These are phyloP conservation scores for Choristoneura fumiferana DNA, from an alignment of 1,140 invertebrate species.

Conservation along the genomic window DNA sequence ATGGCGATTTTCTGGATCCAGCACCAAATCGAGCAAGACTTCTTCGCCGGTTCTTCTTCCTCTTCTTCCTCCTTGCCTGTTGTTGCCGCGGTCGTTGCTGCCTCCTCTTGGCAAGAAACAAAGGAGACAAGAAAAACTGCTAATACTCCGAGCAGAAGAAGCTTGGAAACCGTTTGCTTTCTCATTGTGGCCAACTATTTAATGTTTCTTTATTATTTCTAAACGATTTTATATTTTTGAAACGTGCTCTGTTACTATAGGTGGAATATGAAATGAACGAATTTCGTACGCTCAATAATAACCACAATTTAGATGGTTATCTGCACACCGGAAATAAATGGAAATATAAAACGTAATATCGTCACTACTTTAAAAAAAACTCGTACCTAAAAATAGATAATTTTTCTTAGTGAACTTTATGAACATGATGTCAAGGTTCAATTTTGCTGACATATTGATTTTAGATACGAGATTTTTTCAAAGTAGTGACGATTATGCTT, in stretches of 20 bases:
- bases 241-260: not conserved
- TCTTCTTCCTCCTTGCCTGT: constrained; percentile 54
- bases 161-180: constrained; percentile 27
- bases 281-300: not conserved
- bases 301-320: constrained; percentile 13
- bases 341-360: not conserved
- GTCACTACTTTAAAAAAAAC: no score
- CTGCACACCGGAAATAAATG: constrained; percentile 5
- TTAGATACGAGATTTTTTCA: no score
- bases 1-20: constrained; percentile 77
- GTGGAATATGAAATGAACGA: not conserved
- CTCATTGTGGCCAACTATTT: constrained; percentile 23
- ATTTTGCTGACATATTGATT: no score
- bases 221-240: constrained; percentile 5
- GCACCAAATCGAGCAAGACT: constrained; percentile 73
- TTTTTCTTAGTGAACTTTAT: no score
- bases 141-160: constrained; percentile 37
- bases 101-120: constrained; percentile 50
- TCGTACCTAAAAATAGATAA: no score
- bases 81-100: constrained; percentile 39
- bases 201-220: no score
- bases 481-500: no score
- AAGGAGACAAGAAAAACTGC: constrained; percentile 29
- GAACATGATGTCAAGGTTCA: no score
- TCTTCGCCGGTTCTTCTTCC: constrained; percentile 62